Percentiles rank a stretch among this genome's conserved stretches.
Conservation (phyloP, 2,888 invertebrate species). For the Erpobdella octoculata region DNA sequence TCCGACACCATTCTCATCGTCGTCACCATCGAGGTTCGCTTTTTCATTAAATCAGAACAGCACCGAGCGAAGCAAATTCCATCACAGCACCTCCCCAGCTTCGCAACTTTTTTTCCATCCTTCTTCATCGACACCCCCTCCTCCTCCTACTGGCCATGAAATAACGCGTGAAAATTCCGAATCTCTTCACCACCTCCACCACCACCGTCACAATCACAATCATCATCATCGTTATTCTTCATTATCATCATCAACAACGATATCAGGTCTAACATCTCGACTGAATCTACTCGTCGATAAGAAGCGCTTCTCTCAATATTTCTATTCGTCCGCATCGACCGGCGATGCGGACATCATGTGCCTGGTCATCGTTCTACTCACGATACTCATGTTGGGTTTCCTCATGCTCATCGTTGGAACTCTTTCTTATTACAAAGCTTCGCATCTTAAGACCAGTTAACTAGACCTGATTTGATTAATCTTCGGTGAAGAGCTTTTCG, state of each 20-base stretch:
- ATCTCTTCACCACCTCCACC: background rate
- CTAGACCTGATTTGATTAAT: background rate
- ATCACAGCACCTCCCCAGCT: background rate
- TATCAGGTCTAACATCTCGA: conserved; percentile 8
- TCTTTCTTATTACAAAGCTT: background rate
- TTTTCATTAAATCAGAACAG: background rate
- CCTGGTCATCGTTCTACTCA: conserved; percentile 15
- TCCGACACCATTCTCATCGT: background rate
- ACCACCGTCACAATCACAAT: background rate
- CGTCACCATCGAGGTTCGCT: background rate
- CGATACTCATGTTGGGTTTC: conserved; percentile 8
- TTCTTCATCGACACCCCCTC: background rate
- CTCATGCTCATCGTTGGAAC: conserved; percentile 8
- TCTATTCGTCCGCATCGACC: background rate
- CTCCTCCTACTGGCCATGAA: background rate
- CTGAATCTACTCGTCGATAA: background rate
- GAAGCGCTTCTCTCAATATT: background rate
- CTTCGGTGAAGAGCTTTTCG: background rate
- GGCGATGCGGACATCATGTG: background rate
- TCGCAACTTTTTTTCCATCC: background rate
- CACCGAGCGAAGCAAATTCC: background rate
- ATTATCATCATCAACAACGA: background rate
- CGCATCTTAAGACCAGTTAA: conserved; percentile 6
- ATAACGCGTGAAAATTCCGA: background rate
- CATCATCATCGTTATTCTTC: background rate